Conservation (phyloP, 1,140 invertebrate species). For the Drosophila biarmipes region DNA sequence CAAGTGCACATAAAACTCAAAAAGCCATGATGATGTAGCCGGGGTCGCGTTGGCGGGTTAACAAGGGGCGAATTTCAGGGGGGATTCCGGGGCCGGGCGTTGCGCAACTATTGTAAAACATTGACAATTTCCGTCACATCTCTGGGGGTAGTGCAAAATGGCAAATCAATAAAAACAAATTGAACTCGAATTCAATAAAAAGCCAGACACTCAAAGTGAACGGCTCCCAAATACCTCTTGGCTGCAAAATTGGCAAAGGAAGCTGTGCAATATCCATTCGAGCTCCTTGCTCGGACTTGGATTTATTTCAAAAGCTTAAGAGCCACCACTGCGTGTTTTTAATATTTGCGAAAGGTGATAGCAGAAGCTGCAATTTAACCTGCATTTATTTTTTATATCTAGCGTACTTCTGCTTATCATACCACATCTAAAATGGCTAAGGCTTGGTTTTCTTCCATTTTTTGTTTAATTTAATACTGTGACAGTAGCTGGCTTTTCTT, state of each 20-base stretch:
- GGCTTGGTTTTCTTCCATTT: no score
- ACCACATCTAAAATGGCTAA: no score
- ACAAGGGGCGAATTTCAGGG: neutral
- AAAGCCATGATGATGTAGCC: conserved; percentile 76
- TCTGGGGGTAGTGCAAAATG: conserved; percentile 79
- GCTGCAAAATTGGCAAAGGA: neutral
- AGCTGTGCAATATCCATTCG: neutral
- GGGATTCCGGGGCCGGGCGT: conserved; percentile 2
- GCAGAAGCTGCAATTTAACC: neutral
- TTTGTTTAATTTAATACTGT: no score
- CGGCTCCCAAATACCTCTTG: conserved; percentile 22
- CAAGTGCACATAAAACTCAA: conserved; percentile 82
- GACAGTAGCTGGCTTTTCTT: no score
- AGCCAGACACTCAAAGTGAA: conserved; percentile 34
- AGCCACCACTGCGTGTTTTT: neutral
- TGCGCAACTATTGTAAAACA: conserved; percentile 81
- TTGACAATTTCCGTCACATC: conserved; percentile 84
- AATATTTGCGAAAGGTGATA: neutral
- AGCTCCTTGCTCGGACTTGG: neutral
- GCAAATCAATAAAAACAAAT: conserved; percentile 84
- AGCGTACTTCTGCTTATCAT: no score
- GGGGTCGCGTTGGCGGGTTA: conserved; percentile 8
- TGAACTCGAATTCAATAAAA: conserved; percentile 84
- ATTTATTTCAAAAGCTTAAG: neutral
- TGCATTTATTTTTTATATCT: neutral